Evolutionary conservation across 1,140 invertebrate genomes (phyloP).

Genomic region (Adoxophyes honmai): DNA sequence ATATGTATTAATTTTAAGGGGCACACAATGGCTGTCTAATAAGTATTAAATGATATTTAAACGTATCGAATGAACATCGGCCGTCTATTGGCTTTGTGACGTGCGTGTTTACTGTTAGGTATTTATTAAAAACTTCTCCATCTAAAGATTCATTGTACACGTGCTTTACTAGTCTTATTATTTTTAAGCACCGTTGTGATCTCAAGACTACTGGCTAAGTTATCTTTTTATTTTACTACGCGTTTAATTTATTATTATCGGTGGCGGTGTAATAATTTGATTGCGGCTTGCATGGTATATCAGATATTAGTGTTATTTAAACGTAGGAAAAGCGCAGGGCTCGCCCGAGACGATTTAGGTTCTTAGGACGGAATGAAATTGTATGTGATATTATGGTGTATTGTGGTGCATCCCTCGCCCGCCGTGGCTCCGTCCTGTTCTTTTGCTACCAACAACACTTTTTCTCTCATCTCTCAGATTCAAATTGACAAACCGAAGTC

Average conservation of each 20-base stretch:
- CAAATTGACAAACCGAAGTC: too few species aligned
- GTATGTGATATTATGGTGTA: too few species aligned
- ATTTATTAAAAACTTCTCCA: not conserved
- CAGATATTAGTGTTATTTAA: too few species aligned
- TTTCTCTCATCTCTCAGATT: too few species aligned
- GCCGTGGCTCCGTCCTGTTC: too few species aligned
- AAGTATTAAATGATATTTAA: constrained; percentile 20
- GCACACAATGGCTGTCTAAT: constrained; percentile 24
- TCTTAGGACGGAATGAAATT: too few species aligned
- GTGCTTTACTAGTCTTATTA: constrained; percentile 20
- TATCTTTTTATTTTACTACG: not conserved
- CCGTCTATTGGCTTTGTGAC: not conserved
- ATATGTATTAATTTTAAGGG: constrained; percentile 11
- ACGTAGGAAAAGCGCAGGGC: too few species aligned
- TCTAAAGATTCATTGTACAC: constrained; percentile 5
- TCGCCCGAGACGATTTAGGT: too few species aligned
- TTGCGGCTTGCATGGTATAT: too few species aligned
- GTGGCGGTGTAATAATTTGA: not conserved
- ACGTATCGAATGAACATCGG: not conserved
- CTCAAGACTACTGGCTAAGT: constrained; percentile 19
- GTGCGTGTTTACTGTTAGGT: not conserved
- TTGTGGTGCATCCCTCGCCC: too few species aligned
- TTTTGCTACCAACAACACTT: too few species aligned
- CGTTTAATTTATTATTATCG: constrained; percentile 12
- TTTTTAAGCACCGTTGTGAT: constrained; percentile 22